phyloP scores from a whole-genome alignment of 2,888 invertebrate genomes.

The Auanema freiburgensis region DNA sequence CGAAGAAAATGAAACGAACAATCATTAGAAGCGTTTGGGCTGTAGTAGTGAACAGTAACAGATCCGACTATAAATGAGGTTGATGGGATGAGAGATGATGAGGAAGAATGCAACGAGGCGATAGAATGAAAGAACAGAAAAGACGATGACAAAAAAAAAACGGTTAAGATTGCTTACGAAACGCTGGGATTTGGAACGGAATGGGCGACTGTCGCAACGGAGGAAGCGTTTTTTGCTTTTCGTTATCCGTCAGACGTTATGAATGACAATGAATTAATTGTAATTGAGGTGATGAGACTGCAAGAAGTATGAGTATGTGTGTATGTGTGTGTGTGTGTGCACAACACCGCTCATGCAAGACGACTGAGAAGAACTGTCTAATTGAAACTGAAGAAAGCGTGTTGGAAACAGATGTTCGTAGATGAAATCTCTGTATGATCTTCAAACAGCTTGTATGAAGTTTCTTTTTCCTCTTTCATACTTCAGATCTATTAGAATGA shows the following conservation, averaged over 20 bases:
- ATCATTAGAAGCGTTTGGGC: too few relatives aligned
- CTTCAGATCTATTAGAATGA: not conserved
- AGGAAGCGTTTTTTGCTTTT: slow-evolving; percentile 14
- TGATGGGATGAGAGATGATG: slow-evolving; percentile 13
- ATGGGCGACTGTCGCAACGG: slow-evolving; percentile 9
- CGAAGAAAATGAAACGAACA: too few relatives aligned
- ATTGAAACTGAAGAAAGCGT: not conserved
- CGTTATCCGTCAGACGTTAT: slow-evolving; percentile 18
- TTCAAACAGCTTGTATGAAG: not conserved
- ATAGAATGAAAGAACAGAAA: slow-evolving; percentile 12
- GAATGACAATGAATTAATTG: too few relatives aligned
- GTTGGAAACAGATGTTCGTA: not conserved
- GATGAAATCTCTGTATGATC: not conserved
- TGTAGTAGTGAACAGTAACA: too few relatives aligned
- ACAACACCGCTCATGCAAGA: not conserved
- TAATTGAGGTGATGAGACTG: too few relatives aligned
- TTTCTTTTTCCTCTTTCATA: not conserved
- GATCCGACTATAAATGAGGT: slow-evolving; percentile 4
- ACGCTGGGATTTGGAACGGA: slow-evolving; percentile 5
- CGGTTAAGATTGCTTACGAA: slow-evolving; percentile 3
- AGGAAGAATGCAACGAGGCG: slow-evolving; percentile 11
- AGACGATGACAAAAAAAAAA: slow-evolving; percentile 2
- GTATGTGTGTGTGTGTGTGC: not conserved
- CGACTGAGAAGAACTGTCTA: not conserved
- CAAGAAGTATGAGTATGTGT: not conserved